Evolutionary conservation across 2,888 invertebrate genomes (phyloP), one percentile per base, ranked within the genome.

Genomic region (Acleris holmiana): DNA sequence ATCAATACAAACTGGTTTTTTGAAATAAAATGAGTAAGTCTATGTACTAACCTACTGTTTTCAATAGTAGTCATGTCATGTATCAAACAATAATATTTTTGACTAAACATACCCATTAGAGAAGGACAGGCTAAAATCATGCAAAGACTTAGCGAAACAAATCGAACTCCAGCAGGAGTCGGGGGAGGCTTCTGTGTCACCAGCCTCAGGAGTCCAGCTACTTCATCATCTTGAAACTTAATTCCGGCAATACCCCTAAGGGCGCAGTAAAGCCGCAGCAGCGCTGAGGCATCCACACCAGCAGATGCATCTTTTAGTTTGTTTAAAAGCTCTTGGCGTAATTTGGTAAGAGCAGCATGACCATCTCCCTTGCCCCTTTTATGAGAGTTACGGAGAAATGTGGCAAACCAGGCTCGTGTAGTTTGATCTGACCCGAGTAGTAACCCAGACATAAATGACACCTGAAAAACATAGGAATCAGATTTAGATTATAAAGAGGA

Each of bases 111-210:
- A 72, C 95, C 94, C 76, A 96, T 95, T 19, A 99, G 88, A 2
- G 97, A 97, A 1, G 99, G 98, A 82, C 98, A 98, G 0, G 98
- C 98, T 50, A 99, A 96, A 1, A 99, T 94, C 96, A 98, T 98
- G 80, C 98, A 98, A 2, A 99, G 94, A 19, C 98, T 98, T 44
- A 99, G 93, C 0, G 98, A 98, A 0, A 98, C 98, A 85, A 99
- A 98, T 79, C 98, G 93, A 7, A 98, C 97, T 10, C 99, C 99
- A 35, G 98, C 97, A 23, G 97, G 96, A n/a, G 97, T 97, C 0
- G 97, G 96, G 19, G 96, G 96, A 1, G 98, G 98, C 77, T 97
- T 97, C 35, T 97, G 96, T 0, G 98, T 98, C 18, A 98, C 94
- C 50, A 99, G 90, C 76, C 97, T 95, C 15, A 99, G 94, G 35